phyloP scores from a whole-genome alignment of 2,113 vertebrate genomes.

The Daubentonia madagascariensis region DNA sequence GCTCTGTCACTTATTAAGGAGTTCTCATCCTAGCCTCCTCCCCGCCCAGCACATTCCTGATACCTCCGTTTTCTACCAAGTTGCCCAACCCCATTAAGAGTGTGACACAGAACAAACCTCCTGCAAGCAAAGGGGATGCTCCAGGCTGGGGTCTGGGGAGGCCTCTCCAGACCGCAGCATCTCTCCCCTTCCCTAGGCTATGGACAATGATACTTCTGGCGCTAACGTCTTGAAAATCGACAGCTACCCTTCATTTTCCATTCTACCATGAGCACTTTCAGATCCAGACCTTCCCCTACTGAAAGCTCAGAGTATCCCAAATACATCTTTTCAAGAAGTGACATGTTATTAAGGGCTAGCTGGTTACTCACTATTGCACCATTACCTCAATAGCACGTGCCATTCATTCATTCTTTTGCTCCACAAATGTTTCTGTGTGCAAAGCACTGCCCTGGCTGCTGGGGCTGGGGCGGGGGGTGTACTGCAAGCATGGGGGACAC shows the following conservation, averaged over 20 bases:
- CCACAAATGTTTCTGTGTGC: neutral
- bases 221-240: neutral
- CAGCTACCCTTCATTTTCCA: neutral
- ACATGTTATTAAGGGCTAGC: neutral
- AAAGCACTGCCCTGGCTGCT: neutral
- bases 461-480: rapidly evolving
- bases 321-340: neutral
- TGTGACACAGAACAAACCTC: neutral
- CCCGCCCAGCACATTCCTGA: too few species aligned
- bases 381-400: neutral
- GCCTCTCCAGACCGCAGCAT: neutral
- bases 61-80: neutral
- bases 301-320: neutral
- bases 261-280: neutral
- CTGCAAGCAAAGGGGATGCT: neutral
- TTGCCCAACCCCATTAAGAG: neutral
- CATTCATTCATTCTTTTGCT: neutral
- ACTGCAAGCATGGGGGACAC: too few species aligned
- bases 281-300: neutral
- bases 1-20: neutral
- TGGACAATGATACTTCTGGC: neutral
- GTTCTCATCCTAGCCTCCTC: rapidly evolving
- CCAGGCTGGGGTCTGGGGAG: neutral
- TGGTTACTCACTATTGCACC: neutral
- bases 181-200: neutral